Evolutionary conservation across 2,888 invertebrate species (phyloP).

Genomic region (Esperia sulphurella): DNA sequence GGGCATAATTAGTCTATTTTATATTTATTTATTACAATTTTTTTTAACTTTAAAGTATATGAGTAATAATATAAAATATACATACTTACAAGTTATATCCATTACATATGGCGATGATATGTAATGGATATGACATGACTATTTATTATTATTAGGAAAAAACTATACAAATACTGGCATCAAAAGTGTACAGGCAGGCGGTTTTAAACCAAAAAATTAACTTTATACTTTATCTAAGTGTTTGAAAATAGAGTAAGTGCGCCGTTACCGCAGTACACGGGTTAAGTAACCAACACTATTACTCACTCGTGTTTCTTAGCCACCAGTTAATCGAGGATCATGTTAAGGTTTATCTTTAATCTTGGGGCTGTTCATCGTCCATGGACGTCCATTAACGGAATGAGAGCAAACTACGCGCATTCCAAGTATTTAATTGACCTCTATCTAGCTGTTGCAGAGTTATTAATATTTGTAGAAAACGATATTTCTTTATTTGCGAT

Average conservation of each 20-base stretch:
- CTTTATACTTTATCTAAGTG: background rate
- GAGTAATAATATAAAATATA: too few relatives aligned
- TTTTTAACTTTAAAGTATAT: too few relatives aligned
- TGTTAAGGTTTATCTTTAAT: constrained; percentile 26
- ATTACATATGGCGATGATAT: too few relatives aligned
- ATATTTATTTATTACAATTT: too few relatives aligned
- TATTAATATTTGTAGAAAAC: constrained; percentile 2
- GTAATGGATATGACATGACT: too few relatives aligned
- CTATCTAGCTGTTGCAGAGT: constrained; percentile 1
- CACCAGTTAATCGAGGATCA: constrained; percentile 9
- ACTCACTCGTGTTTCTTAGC: constrained; percentile 11
- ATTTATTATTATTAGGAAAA: too few relatives aligned
- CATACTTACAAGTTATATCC: too few relatives aligned
- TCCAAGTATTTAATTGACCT: constrained; percentile 15
- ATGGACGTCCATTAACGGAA: constrained; percentile 29
- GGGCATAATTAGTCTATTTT: too few relatives aligned
- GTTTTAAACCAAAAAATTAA: too few relatives aligned
- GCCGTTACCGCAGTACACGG: background rate
- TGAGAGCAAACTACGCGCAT: constrained; percentile 33
- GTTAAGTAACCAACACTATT: constrained; percentile 1
- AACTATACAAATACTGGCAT: too few relatives aligned
- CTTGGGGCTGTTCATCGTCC: constrained; percentile 28
- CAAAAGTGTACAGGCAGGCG: too few relatives aligned
- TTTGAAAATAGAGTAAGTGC: background rate
- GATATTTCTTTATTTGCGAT: background rate